phyloP scores from a whole-genome alignment of 2,888 invertebrate genomes.

The Hoplodrina blanda region DNA sequence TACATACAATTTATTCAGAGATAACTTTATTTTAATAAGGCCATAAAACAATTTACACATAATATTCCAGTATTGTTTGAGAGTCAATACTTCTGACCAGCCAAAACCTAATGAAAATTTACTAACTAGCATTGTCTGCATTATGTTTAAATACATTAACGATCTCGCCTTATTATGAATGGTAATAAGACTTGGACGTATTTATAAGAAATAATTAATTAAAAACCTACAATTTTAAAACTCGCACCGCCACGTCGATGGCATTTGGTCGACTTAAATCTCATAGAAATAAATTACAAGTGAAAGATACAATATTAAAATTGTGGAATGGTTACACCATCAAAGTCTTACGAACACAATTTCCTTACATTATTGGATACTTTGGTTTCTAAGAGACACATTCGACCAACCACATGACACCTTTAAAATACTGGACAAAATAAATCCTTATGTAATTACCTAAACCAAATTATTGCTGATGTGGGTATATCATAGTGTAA shows the following conservation, averaged over 20 bases:
- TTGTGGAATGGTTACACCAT: constrained; percentile 72
- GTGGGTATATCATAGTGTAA: constrained; percentile 80
- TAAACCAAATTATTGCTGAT: constrained; percentile 87
- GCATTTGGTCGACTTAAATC: constrained; percentile 76
- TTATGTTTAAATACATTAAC: constrained; percentile 67
- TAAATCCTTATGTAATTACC: constrained; percentile 78
- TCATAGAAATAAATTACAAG: constrained; percentile 72
- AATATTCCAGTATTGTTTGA: constrained; percentile 65
- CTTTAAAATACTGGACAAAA: constrained; percentile 79
- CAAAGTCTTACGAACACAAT: constrained; percentile 70
- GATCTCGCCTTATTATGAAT: constrained; percentile 69
- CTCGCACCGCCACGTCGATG: constrained; percentile 69
- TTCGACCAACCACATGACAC: constrained; percentile 75
- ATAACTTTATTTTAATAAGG: constrained; percentile 78
- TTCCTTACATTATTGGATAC: constrained; percentile 74
- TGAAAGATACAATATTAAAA: constrained; percentile 66
- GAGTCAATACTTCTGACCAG: constrained; percentile 59
- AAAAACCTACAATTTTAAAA: constrained; percentile 71
- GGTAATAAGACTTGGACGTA: constrained; percentile 76
- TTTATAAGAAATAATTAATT: constrained; percentile 69
- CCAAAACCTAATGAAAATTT: constrained; percentile 72
- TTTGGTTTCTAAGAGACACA: constrained; percentile 83
- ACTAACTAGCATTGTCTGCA: constrained; percentile 79
- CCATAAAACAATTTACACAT: constrained; percentile 81
- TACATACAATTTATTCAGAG: constrained; percentile 70